Evolutionary conservation across 2,113 vertebrate species (phyloP).

Genomic region (Sceloporus tristichus): DNA sequence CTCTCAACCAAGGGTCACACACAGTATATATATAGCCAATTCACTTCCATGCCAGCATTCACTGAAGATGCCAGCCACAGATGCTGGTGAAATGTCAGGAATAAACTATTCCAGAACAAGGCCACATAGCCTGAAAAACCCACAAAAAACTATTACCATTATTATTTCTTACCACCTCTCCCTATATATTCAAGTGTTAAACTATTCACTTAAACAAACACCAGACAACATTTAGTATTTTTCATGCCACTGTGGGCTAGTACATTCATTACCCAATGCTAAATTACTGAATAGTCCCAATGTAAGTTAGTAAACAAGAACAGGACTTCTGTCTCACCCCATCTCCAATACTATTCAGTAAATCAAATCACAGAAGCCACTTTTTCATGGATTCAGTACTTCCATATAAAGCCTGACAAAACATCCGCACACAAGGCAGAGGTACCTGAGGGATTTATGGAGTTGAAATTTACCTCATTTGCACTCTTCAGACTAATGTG

Average conservation of each 20-base stretch:
- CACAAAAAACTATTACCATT: too few relatives aligned
- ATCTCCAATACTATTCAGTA: not conserved
- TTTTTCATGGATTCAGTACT: not conserved
- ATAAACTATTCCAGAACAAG: too few relatives aligned
- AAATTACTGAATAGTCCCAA: too few relatives aligned
- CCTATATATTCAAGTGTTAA: too few relatives aligned
- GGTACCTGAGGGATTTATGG: not conserved
- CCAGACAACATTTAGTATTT: not conserved
- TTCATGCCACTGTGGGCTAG: not conserved
- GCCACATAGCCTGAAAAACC: too few relatives aligned
- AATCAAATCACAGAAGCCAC: not conserved
- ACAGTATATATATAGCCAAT: too few relatives aligned
- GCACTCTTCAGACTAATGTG: not conserved
- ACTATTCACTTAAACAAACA: too few relatives aligned
- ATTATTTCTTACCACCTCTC: too few relatives aligned
- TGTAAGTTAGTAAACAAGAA: not conserved
- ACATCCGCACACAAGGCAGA: not conserved
- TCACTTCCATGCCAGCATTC: too few relatives aligned
- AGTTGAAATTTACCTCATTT: not conserved
- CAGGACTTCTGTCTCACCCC: not conserved
- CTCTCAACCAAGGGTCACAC: too few relatives aligned
- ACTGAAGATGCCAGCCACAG: too few relatives aligned
- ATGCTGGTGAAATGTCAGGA: too few relatives aligned
- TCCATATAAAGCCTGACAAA: not conserved
- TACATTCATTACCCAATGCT: not conserved